Percentiles rank a stretch among this genome's conserved stretches.
Evolutionary conservation across 2,113 vertebrate genomes (phyloP).

Genomic region (Saguinus midas): DNA sequence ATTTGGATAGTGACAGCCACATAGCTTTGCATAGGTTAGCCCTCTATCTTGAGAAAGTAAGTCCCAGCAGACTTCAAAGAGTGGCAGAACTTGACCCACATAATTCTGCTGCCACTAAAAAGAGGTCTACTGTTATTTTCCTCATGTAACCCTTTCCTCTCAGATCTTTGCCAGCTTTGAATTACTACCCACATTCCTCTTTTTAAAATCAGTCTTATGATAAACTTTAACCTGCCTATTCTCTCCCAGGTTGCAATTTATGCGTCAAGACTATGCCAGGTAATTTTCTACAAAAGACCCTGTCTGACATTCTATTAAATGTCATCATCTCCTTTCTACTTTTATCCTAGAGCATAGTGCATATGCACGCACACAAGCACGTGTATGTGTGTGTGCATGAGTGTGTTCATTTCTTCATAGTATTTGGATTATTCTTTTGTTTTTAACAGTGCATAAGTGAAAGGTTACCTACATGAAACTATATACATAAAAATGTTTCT

Average conservation of each 20-base stretch:
- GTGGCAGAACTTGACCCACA: not conserved
- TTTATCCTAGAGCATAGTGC: not conserved
- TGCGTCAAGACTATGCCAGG: not conserved
- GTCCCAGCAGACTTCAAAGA: not conserved
- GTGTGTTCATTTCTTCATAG: not conserved
- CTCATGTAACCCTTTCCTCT: not conserved
- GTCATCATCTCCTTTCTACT: not conserved
- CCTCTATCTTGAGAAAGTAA: not conserved
- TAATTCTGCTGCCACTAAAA: not conserved
- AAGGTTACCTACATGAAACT: not conserved
- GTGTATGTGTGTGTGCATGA: not conserved
- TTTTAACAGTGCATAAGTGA: not conserved
- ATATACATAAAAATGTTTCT: not conserved
- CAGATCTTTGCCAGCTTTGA: not conserved
- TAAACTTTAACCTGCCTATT: not conserved
- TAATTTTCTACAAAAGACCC: not conserved
- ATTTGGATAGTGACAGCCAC: not conserved
- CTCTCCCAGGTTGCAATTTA: constrained; percentile 47
- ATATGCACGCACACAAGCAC: accelerated
- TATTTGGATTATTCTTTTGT: not conserved
- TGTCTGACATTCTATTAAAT: constrained; percentile 5
- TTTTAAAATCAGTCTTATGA: not conserved
- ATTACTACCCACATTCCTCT: not conserved
- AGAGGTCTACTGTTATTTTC: not conserved
- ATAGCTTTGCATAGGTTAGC: not conserved